A percentile compares a stretch with the other conserved stretches of the same genome.
These are phyloP conservation scores for Hylaea fasciaria DNA, from an alignment of 2,888 invertebrate genomes.

Conservation along the genomic window DNA sequence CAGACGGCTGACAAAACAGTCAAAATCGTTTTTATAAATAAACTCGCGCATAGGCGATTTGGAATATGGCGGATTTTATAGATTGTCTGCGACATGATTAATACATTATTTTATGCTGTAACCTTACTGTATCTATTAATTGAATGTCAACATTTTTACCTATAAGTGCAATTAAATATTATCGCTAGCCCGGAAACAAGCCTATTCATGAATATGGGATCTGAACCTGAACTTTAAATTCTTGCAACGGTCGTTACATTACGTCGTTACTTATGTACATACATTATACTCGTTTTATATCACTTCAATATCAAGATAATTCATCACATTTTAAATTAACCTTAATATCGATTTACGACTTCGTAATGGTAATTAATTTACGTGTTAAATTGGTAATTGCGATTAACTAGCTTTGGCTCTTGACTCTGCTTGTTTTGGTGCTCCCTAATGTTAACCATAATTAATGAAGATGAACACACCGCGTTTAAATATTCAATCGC, in stretches of 20 bases:
- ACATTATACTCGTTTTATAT: not conserved
- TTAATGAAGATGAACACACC: too few species aligned
- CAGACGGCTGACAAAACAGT: too few species aligned
- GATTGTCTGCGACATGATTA: too few species aligned
- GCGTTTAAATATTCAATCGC: too few species aligned
- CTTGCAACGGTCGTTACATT: not conserved
- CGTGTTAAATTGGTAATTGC: constrained; percentile 18
- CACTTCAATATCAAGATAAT: constrained; percentile 13
- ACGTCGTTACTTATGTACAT: not conserved
- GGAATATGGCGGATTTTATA: too few species aligned
- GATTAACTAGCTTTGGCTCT: constrained; percentile 5
- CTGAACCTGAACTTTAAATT: constrained; percentile 10
- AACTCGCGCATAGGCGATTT: too few species aligned
- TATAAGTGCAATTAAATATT: too few species aligned
- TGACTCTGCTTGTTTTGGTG: not conserved
- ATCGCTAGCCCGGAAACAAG: not conserved
- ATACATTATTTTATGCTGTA: too few species aligned
- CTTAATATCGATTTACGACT: constrained; percentile 25
- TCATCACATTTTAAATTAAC: constrained; percentile 21
- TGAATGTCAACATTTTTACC: too few species aligned
- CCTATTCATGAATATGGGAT: not conserved
- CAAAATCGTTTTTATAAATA: too few species aligned
- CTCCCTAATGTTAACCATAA: too few species aligned
- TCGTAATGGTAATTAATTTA: constrained; percentile 17
- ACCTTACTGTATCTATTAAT: too few species aligned